Base-by-base conservation (phyloP, 1,140 invertebrate genomes). In the Acromyrmex charruanus region DNA sequence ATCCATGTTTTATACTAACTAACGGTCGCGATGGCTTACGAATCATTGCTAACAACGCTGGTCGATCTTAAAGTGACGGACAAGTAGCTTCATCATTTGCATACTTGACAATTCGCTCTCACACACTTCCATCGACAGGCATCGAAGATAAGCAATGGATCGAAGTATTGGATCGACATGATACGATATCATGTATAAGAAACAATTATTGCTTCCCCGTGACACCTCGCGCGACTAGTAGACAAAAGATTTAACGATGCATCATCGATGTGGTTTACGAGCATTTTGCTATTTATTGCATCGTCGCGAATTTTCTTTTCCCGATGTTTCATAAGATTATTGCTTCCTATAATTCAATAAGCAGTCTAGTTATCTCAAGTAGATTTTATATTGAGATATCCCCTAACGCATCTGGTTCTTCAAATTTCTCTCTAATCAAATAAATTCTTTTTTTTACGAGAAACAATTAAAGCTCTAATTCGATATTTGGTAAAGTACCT, bases 1-100 rank as follows among this genome's bases (percentile, higher is more conserved):
- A 35, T 58, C 88, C 93, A 91, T 90, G 92, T 95, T 92, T 92
- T 90, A 91, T 74, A 71, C 90, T 88, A 87, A 89, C 92, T 93
- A 44, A 88, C 53, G 68, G 53, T 80, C 80, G 28, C 35, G 55
- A 77, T n/a, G 39, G 79, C 79, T 65, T 65, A 28, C 51, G 49
- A 75, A 61, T 35, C 63, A 75, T 49, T 14, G 16, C 63, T 77
- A 71, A 39, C 35, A 77, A 63, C 55, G 35, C 68, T 59, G 53
- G 59, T 35, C 66, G 88, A 59, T 79, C 77, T 82, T 84, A 72
- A 74, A 66, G 77, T 89, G 82, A 88, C 53, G 88, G 88, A 92
- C 91, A 90, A 88, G 86, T 90, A 80, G 85, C 77, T 81, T 59
- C 39, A 35, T 88, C 35, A 93, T 94, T 93, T 92, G 91, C 91